These are phyloP conservation scores for Drosophila neonasuta DNA, from an alignment of 2,888 invertebrate species.

Conservation along the genomic window DNA sequence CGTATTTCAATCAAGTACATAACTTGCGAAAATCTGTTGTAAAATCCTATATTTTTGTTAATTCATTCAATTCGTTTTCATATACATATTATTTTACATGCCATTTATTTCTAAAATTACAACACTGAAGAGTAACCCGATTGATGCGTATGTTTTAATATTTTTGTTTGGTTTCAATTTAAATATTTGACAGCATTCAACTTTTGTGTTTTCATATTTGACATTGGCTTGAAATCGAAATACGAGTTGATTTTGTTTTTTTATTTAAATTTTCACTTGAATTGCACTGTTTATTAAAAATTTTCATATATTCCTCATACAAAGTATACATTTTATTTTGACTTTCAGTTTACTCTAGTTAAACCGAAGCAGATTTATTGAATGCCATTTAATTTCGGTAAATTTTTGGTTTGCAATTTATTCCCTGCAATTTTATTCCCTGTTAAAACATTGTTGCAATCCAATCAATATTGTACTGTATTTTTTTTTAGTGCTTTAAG, in stretches of 20 bases:
- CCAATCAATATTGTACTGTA: not conserved
- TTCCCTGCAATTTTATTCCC: not conserved
- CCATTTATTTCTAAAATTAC: not conserved
- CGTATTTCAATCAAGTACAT: not conserved
- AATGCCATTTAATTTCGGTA: constrained; percentile 25
- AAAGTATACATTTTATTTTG: constrained; percentile 1
- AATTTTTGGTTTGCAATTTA: constrained; percentile 5
- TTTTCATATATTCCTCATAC: constrained; percentile 2
- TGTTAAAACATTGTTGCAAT: not conserved
- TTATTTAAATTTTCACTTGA: constrained; percentile 8
- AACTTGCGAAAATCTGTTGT: not conserved
- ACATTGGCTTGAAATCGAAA: constrained; percentile 7
- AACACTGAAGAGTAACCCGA: constrained; percentile 3
- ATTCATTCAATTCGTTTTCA: not conserved
- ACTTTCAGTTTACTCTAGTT: not conserved
- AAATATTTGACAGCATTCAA: constrained; percentile 16
- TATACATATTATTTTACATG: not conserved
- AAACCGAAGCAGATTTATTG: constrained; percentile 29
- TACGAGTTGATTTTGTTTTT: not conserved
- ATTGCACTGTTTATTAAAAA: constrained; percentile 18
- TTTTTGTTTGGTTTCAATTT: constrained; percentile 13
- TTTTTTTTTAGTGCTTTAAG: not conserved
- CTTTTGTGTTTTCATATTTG: constrained; percentile 12
- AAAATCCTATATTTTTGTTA: not conserved
- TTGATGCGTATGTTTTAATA: not conserved